Conservation (phyloP, 1,140 invertebrate species). For the Temnothorax longispinosus region DNA sequence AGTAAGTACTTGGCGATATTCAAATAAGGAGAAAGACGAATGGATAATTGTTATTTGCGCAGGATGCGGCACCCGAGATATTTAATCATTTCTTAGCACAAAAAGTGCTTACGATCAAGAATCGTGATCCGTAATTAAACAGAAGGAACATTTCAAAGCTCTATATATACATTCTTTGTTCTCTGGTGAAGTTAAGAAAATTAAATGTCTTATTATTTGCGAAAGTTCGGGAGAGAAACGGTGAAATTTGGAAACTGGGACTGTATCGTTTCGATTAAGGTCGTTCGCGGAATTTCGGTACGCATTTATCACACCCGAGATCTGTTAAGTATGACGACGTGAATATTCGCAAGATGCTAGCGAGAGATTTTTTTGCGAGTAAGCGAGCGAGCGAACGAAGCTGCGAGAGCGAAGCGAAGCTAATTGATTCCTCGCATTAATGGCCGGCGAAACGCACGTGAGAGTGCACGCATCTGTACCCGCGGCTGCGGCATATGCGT, state of each 20-base stretch:
- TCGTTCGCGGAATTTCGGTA: background rate
- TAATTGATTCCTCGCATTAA: constrained; percentile 75
- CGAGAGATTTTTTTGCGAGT: constrained; percentile 38
- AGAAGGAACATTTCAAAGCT: background rate
- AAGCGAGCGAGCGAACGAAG: constrained; percentile 23
- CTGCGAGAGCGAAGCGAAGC: constrained; percentile 49
- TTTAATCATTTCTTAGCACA: constrained; percentile 3
- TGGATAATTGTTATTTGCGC: background rate
- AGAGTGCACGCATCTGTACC: constrained; percentile 16
- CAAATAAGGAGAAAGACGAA: background rate
- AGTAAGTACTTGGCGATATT: background rate
- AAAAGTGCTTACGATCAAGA: background rate
- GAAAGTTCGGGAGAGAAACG: background rate
- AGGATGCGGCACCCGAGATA: background rate
- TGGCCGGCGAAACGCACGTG: constrained; percentile 51
- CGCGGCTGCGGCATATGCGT: background rate
- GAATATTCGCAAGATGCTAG: constrained; percentile 25
- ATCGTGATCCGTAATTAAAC: background rate
- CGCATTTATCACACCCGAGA: background rate
- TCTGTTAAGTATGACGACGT: background rate
- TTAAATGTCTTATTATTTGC: background rate
- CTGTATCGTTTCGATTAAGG: background rate
- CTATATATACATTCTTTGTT: background rate
- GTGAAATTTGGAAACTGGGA: background rate
- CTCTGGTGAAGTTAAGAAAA: background rate